Percentiles rank a stretch among this genome's conserved stretches.
These are phyloP conservation scores for Cettia cetti DNA, from an alignment of 2,113 vertebrate species.

Conservation along the genomic window DNA sequence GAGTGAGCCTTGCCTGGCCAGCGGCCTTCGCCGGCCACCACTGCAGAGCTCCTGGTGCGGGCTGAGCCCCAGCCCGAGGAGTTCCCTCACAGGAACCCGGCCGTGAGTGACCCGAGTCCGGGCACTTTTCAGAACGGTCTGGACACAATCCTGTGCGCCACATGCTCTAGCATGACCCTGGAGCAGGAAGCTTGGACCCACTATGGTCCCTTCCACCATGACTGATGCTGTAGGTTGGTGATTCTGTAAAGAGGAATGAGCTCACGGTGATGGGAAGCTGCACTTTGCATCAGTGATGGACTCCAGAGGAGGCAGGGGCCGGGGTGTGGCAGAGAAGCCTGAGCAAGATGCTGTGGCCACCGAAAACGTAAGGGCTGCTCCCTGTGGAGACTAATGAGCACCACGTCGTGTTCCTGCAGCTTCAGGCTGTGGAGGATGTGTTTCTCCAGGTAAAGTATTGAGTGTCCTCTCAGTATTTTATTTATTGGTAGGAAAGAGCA, in stretches of 20 bases:
- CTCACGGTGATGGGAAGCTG: rapidly evolving
- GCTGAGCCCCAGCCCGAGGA: rapidly evolving
- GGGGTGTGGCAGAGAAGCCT: rapidly evolving
- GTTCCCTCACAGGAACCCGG: no score
- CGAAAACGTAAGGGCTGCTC: rapidly evolving
- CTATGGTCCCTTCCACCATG: not conserved
- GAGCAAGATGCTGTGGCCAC: rapidly evolving
- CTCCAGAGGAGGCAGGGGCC: not conserved
- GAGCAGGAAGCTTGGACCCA: not conserved
- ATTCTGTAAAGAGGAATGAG: not conserved
- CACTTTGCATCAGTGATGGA: rapidly evolving
- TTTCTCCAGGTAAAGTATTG: not conserved
- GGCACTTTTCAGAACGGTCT: rapidly evolving
- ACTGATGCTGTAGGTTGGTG: not conserved
- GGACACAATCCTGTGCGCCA: rapidly evolving
- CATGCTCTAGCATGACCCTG: not conserved
- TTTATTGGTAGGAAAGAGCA: not conserved
- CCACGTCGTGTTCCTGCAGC: rapidly evolving
- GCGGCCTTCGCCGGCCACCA: rapidly evolving
- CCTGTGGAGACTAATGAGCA: no score
- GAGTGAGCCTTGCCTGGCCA: rapidly evolving
- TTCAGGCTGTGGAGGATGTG: not conserved
- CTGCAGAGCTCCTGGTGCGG: rapidly evolving
- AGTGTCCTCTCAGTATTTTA: rapidly evolving
- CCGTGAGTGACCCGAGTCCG: rapidly evolving